These are phyloP conservation scores for Cryptophagus acutangulus DNA, from an alignment of 2,888 invertebrate genomes.

Conservation along the genomic window DNA sequence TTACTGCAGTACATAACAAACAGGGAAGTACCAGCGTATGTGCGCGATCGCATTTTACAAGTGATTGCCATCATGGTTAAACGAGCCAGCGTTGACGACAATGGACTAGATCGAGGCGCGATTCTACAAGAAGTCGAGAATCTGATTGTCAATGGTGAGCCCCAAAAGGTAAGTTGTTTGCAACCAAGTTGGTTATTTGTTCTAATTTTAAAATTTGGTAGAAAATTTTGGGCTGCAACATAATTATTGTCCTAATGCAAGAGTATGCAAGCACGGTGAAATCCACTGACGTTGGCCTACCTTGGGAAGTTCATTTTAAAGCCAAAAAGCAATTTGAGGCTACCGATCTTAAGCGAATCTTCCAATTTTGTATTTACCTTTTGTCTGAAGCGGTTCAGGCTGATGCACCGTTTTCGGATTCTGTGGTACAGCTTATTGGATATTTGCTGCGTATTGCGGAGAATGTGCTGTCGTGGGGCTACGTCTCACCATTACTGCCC, in stretches of 20 bases:
- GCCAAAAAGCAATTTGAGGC: constrained; percentile 82
- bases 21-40: constrained; percentile 67
- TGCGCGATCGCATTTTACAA: constrained; percentile 68
- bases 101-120: constrained; percentile 61
- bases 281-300: constrained; percentile 80
- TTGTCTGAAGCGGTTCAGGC: constrained; percentile 56
- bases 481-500: constrained; percentile 62
- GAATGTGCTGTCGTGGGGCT: constrained; percentile 76
- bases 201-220: constrained; percentile 39
- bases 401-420: constrained; percentile 48
- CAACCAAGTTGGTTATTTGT: not conserved
- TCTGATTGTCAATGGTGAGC: constrained; percentile 65
- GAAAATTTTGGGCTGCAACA: constrained; percentile 80
- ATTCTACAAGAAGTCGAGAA: constrained; percentile 70
- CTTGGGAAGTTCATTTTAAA: constrained; percentile 82
- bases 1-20: constrained; percentile 71
- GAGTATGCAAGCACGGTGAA: constrained; percentile 83
- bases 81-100: constrained; percentile 71
- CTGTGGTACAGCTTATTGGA: constrained; percentile 56
- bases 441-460: constrained; percentile 74
- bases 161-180: constrained; percentile 52
- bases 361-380: constrained; percentile 64
- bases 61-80: constrained; percentile 85
- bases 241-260: constrained; percentile 78
- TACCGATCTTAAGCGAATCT: constrained; percentile 73